Evolutionary conservation across 1,140 invertebrate species (phyloP).

Genomic region (Drosophila saltans): DNA sequence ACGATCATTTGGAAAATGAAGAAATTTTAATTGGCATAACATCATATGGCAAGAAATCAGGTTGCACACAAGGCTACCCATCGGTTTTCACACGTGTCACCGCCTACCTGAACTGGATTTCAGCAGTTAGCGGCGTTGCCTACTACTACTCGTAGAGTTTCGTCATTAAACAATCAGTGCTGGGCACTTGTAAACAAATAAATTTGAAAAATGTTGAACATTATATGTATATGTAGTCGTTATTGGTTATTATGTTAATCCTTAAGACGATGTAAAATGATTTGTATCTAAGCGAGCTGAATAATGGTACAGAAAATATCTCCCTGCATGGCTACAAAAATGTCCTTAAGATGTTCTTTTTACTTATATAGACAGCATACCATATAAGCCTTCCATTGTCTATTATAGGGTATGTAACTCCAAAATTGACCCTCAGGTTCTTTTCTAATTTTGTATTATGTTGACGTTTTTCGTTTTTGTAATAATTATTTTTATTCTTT

Average conservation of each 20-base stretch:
- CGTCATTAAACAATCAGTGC: slow-evolving; percentile 28
- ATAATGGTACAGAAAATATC: too few relatives aligned
- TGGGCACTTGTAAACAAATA: slow-evolving; percentile 28
- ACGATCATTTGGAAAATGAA: slow-evolving; percentile 28
- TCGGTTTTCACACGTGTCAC: slow-evolving; percentile 79
- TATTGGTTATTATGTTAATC: too few relatives aligned
- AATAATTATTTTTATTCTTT: slow-evolving; percentile 56
- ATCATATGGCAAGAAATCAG: slow-evolving; percentile 84
- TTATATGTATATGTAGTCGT: slow-evolving; percentile 14
- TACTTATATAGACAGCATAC: too few relatives aligned
- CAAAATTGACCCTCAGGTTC: background rate
- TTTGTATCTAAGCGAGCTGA: too few relatives aligned
- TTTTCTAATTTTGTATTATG: slow-evolving; percentile 1
- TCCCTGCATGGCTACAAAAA: too few relatives aligned
- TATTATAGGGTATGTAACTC: background rate
- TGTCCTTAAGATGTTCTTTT: too few relatives aligned
- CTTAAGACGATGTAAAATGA: too few relatives aligned
- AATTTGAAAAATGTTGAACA: slow-evolving; percentile 45
- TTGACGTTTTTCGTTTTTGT: slow-evolving; percentile 30
- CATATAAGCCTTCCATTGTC: too few relatives aligned
- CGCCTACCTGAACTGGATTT: slow-evolving; percentile 75
- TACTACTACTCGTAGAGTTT: slow-evolving; percentile 15
- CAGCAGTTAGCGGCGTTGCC: slow-evolving; percentile 43
- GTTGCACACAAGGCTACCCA: slow-evolving; percentile 83
- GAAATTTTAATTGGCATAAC: slow-evolving; percentile 82